Evolutionary conservation across 2,113 vertebrate genomes (phyloP).

Genomic region (Oenanthe melanoleuca): DNA sequence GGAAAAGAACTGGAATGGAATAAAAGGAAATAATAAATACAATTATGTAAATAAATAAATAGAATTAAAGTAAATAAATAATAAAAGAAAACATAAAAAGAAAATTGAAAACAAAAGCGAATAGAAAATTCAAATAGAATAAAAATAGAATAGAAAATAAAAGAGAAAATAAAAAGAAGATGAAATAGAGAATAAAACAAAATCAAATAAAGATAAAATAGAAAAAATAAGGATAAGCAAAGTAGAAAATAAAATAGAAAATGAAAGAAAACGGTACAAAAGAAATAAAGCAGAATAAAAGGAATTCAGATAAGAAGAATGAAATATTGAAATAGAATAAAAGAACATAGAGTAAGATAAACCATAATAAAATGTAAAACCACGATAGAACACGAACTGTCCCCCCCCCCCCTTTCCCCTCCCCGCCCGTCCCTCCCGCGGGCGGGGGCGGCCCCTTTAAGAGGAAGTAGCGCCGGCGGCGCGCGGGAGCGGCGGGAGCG

Average conservation of each 20-base stretch:
- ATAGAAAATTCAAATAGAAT: not conserved
- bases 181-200: not conserved
- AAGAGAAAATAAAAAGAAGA: not conserved
- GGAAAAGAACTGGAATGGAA: not conserved
- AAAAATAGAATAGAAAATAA: not conserved
- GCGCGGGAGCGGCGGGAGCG: too few species aligned
- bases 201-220: not conserved
- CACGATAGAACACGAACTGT: accelerated
- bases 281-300: not conserved
- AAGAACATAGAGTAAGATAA: not conserved
- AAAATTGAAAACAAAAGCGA: not conserved
- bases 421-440: not conserved
- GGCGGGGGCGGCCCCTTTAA: too few species aligned
- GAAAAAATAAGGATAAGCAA: not conserved
- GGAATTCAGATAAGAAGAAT: not conserved
- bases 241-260: not conserved
- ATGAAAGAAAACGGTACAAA: not conserved
- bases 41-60: not conserved
- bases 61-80: not conserved
- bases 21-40: not conserved
- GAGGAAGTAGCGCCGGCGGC: too few species aligned
- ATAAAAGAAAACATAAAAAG: not conserved
- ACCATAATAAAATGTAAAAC: accelerated
- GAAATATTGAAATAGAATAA: not conserved
- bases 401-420: not conserved